A percentile compares a stretch with the other conserved stretches of the same genome.
Conservation (phyloP, 2,797 vertebrate genomes). For the Botia almorhae region DNA sequence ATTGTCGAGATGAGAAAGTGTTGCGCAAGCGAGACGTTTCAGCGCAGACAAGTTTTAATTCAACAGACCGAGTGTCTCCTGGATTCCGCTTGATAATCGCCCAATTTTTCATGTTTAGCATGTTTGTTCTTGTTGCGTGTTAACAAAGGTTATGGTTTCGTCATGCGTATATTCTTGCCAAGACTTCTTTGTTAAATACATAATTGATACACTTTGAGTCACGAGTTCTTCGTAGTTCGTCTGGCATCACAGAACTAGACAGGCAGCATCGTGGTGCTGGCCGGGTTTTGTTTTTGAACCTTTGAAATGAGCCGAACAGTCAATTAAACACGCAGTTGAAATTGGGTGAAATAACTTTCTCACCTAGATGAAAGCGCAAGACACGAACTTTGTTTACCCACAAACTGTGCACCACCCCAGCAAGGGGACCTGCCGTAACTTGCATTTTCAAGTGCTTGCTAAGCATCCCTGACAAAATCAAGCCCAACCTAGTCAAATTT, state of each 20-base stretch:
- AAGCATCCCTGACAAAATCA: constrained; percentile 8
- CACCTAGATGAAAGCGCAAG: background rate
- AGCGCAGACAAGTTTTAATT: constrained; percentile 1
- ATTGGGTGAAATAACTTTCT: background rate
- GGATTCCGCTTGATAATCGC: constrained; percentile 9
- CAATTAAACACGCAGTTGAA: background rate
- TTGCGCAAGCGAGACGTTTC: constrained; percentile 7
- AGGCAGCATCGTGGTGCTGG: background rate
- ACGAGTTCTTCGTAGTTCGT: background rate
- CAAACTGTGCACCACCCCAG: constrained; percentile 13
- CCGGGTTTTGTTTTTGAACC: background rate
- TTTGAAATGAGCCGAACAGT: background rate
- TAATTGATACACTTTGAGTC: constrained; percentile 6
- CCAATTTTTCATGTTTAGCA: constrained; percentile 25
- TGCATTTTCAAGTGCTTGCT: constrained; percentile 26
- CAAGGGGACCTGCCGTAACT: constrained; percentile 17
- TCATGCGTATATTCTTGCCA: background rate
- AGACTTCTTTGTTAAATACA: constrained; percentile 2
- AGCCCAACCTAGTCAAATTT: constrained; percentile 22
- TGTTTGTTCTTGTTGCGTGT: constrained; percentile 39
- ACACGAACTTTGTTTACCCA: background rate
- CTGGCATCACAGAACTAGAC: background rate
- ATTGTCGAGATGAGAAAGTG: constrained; percentile 27
- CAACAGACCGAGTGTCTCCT: constrained; percentile 26
- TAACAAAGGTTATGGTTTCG: constrained; percentile 14